Evolutionary conservation across 1,140 invertebrate species (phyloP).

Genomic region (Hydropsyche tenuis): DNA sequence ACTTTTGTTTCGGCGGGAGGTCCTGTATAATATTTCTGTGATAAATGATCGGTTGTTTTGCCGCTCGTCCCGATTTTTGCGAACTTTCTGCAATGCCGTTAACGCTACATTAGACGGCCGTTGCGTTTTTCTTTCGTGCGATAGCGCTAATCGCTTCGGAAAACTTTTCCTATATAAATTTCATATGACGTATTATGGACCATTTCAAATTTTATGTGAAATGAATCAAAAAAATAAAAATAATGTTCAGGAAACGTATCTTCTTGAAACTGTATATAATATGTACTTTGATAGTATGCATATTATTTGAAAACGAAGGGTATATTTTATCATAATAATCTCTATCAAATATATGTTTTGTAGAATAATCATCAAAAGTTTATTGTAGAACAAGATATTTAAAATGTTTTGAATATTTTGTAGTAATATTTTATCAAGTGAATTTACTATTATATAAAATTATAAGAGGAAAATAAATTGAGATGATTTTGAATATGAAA

Average conservation of each 20-base stretch:
- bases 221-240: neutral
- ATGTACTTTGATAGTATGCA: no score
- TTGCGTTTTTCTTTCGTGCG: conserved; percentile 11
- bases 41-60: conserved; percentile 32
- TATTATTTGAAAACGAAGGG: no score
- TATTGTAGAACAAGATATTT: no score
- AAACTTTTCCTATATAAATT: conserved; percentile 16
- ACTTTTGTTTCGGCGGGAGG: conserved; percentile 28
- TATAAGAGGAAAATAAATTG: no score
- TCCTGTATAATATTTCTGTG: conserved; percentile 34
- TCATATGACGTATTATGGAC: neutral
- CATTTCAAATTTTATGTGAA: neutral
- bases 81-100: conserved; percentile 25
- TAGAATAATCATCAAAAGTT: no score
- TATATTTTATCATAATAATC: no score
- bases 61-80: neutral
- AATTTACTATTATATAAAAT: no score
- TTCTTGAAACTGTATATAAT: no score
- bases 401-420: no score
- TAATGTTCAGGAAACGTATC: neutral
- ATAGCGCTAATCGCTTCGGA: conserved; percentile 20
- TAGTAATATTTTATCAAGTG: no score
- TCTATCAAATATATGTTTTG: no score
- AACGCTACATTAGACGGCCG: conserved; percentile 26
- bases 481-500: no score